Evolutionary conservation across 2,113 vertebrate species (phyloP).

Genomic region (Columba livia): DNA sequence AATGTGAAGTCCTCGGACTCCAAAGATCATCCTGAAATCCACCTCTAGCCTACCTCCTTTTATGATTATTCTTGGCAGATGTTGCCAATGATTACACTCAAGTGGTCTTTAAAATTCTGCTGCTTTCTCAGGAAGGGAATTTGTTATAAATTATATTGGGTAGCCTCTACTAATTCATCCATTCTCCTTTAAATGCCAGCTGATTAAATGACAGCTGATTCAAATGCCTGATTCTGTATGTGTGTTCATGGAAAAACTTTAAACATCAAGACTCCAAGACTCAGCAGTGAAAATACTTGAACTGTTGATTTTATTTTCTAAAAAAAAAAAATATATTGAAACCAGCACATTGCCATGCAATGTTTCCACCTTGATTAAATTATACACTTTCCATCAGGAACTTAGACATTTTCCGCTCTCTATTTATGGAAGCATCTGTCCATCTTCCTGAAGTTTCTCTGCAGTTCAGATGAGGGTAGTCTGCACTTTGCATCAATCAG

Average conservation of each 20-base stretch:
- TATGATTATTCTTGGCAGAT: constrained; percentile 10
- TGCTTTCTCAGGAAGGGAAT: constrained; percentile 10
- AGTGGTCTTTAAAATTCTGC: constrained; percentile 24
- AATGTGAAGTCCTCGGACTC: not conserved
- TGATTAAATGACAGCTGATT: not conserved
- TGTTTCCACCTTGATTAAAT: constrained; percentile 36
- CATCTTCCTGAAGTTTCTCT: not conserved
- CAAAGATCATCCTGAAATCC: not conserved
- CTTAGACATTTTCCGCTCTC: not conserved
- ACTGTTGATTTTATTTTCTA: not conserved
- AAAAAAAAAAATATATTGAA: not conserved
- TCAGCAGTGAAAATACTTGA: not conserved
- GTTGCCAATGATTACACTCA: constrained; percentile 6
- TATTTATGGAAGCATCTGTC: not conserved
- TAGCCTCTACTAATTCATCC: constrained; percentile 21
- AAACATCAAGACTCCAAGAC: not conserved
- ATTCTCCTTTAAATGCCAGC: constrained; percentile 18
- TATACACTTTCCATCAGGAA: not conserved
- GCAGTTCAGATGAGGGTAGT: not conserved
- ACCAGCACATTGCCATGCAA: not conserved
- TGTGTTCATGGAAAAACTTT: not conserved
- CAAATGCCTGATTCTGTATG: not conserved
- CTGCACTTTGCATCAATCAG: not conserved
- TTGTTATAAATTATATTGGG: constrained; percentile 9
- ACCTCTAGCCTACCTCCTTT: not conserved